These are phyloP conservation scores for Halesus radiatus DNA, from an alignment of 1,140 invertebrate species.

Conservation along the genomic window DNA sequence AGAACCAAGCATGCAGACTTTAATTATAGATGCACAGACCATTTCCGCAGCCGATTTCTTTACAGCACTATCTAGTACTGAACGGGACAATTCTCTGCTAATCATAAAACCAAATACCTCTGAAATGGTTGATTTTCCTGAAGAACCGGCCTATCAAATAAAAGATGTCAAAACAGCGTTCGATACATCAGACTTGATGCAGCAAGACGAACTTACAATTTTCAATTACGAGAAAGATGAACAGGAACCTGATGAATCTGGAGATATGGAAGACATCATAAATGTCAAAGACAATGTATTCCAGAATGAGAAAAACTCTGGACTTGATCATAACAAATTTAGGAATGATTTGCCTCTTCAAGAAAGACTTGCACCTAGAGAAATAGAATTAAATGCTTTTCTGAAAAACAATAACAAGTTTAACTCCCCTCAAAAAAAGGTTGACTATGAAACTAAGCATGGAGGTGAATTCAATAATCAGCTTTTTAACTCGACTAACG, in stretches of 20 bases:
- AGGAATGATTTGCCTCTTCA: constrained; percentile 40
- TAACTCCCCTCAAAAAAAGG: constrained; percentile 17
- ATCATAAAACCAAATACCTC: constrained; percentile 17
- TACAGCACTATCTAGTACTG: neutral
- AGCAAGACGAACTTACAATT: constrained; percentile 56
- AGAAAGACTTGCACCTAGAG: neutral
- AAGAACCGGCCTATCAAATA: neutral
- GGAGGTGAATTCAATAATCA: constrained; percentile 23
- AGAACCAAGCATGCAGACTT: neutral
- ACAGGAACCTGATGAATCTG: constrained; percentile 2
- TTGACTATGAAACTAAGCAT: constrained; percentile 39
- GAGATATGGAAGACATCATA: neutral
- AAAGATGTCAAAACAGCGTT: neutral
- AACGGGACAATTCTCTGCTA: constrained; percentile 12
- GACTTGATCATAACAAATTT: constrained; percentile 38
- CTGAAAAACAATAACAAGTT: constrained; percentile 27
- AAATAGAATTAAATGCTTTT: constrained; percentile 10
- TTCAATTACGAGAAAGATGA: constrained; percentile 52
- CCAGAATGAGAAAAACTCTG: neutral
- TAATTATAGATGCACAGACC: neutral
- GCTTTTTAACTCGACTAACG: constrained; percentile 36
- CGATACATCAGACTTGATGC: constrained; percentile 49
- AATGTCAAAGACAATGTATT: neutral
- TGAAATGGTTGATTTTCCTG: neutral
- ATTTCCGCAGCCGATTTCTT: neutral